A percentile compares a stretch with the other conserved stretches of the same genome.
phyloP scores from a whole-genome alignment of 2,888 invertebrate genomes.

The Torymus texanus region DNA sequence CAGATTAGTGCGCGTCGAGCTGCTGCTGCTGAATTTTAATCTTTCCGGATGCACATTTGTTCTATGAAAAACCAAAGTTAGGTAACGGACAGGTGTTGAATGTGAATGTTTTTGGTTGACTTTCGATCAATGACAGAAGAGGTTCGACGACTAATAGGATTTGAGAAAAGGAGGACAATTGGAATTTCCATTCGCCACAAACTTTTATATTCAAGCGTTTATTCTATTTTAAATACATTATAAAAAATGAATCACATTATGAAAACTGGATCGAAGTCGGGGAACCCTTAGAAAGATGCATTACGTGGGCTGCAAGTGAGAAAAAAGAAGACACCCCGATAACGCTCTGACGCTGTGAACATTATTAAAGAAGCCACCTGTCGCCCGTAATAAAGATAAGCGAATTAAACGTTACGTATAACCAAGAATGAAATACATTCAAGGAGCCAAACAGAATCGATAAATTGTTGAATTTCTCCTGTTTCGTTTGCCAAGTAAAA shows the following conservation, averaged over 20 bases:
- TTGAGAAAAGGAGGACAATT: too few species aligned
- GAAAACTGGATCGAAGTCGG: slow-evolving; percentile 54
- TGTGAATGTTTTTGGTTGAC: too few species aligned
- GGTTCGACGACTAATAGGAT: too few species aligned
- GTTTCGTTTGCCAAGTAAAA: too few species aligned
- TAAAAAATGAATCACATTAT: slow-evolving; percentile 50
- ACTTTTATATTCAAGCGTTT: neutral
- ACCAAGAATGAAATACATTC: slow-evolving; percentile 20
- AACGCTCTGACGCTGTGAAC: slow-evolving; percentile 17
- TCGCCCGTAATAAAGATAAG: slow-evolving; percentile 53
- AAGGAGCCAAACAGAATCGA: neutral
- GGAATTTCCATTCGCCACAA: too few species aligned
- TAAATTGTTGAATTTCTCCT: neutral
- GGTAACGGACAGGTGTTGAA: too few species aligned
- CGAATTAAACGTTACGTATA: slow-evolving; percentile 47
- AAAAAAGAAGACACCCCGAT: slow-evolving; percentile 41
- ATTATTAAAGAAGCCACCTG: slow-evolving; percentile 56
- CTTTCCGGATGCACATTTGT: too few species aligned
- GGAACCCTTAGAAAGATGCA: slow-evolving; percentile 62
- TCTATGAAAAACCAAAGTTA: too few species aligned
- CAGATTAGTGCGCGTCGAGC: neutral
- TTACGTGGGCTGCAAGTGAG: slow-evolving; percentile 56
- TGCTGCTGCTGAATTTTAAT: neutral
- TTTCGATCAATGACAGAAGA: too few species aligned
- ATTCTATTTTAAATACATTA: slow-evolving; percentile 45